Base-by-base conservation (phyloP, 2,797 vertebrate genomes). In the Arctocebus calabarensis region DNA sequence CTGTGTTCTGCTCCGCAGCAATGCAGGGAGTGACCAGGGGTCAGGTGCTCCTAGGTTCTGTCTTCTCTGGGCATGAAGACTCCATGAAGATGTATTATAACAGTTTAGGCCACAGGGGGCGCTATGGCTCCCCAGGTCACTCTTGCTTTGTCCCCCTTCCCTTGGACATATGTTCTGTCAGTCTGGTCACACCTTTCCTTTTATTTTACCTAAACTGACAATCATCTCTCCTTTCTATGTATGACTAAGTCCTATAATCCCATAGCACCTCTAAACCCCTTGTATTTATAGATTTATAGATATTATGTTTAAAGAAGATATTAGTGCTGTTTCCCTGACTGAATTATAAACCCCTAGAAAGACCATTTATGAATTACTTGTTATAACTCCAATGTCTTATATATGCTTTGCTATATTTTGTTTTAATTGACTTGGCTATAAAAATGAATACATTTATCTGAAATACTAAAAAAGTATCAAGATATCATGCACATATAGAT, bases 111-210 rank as follows among this genome's bases (percentile, higher is more conserved):
- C 45, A 43, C 11, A 19, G 7, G 14, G 48, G 25, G 27, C 19
- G 6, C 34, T 2, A 0, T 37, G 12, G 0, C 11, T n/a, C 3
- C 37, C 55, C 19, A 0, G 0, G 0, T 27, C 37, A n/a, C 16
- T 22, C 20, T 22, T 62, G 9, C 20, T n/a, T 55, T 20, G 5
- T 11, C 7, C 12, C 23, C 7, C 14, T 11, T 32, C 13, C 14
- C 14, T 32, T 25, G 20, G 12, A 20, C 1, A 11, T 5, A 22
- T 52, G 1, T 27, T 6, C 32, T 37, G 11, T 57, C 10, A 16
- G 4, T 20, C 27, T 61, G 3, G 9, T 64, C 14, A n/a, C 4
- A 25, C 19, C 34, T 81, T 40, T 25, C 6, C 9, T 66, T 62
- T 48, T 12, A 0, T n/a, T 61, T 40, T 29, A 34, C 48, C n/a